These are phyloP conservation scores for Aphelinus atriplicis DNA, from an alignment of 1,140 invertebrate species.

Conservation along the genomic window DNA sequence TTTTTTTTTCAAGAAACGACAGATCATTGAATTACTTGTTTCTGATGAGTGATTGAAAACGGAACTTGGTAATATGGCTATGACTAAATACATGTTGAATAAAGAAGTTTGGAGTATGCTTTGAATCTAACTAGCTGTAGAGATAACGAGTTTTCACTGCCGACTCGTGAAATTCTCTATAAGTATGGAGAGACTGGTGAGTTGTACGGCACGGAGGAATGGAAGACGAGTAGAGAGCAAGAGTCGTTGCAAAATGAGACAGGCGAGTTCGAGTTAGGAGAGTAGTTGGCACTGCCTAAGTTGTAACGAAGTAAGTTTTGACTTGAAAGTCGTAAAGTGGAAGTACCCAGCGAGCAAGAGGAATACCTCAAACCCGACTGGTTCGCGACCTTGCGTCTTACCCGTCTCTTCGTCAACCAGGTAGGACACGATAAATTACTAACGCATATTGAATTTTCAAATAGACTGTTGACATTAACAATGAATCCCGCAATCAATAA, in stretches of 20 bases:
- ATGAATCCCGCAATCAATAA: too few species aligned
- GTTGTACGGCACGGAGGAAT: neutral
- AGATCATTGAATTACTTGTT: too few species aligned
- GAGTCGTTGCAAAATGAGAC: constrained; percentile 10
- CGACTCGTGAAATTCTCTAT: neutral
- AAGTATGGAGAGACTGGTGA: constrained; percentile 28
- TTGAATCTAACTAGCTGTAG: neutral
- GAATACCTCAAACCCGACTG: neutral
- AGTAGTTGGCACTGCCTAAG: constrained; percentile 39
- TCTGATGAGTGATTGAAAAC: too few species aligned
- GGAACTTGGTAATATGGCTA: too few species aligned
- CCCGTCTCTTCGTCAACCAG: too few species aligned
- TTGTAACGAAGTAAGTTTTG: constrained; percentile 54
- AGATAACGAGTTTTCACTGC: neutral
- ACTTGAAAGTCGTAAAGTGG: constrained; percentile 45
- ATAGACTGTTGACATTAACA: too few species aligned
- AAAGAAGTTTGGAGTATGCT: neutral
- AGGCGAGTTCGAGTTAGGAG: constrained; percentile 8
- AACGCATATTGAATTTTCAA: too few species aligned
- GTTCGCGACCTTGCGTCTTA: constrained; percentile 7
- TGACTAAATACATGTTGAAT: neutral
- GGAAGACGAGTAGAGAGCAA: neutral
- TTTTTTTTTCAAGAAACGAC: too few species aligned
- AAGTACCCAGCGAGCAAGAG: constrained; percentile 36
- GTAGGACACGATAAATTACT: too few species aligned